These are phyloP conservation scores for Scarus forsteni DNA, from an alignment of 2,797 vertebrate genomes.

Conservation along the genomic window DNA sequence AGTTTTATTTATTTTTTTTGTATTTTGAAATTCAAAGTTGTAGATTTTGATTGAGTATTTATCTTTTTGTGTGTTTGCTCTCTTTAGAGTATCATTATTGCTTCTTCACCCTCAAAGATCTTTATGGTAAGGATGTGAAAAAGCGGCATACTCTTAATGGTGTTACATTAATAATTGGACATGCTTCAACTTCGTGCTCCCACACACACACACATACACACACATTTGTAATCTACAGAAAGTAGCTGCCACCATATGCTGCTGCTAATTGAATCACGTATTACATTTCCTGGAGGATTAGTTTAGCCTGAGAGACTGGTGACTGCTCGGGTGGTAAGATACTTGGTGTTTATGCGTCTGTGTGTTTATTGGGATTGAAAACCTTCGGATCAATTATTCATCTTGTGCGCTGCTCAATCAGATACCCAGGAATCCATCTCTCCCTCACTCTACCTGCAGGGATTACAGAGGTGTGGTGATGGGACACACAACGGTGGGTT, in stretches of 20 bases:
- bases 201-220: slow-evolving; percentile 8
- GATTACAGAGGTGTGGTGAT: slow-evolving; percentile 60
- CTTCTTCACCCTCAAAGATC: slow-evolving; percentile 16
- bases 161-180: slow-evolving; percentile 56
- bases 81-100: slow-evolving; percentile 12
- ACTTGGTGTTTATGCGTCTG: slow-evolving; percentile 50
- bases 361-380: slow-evolving; percentile 60
- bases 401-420: slow-evolving; percentile 70
- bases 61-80: slow-evolving; percentile 11
- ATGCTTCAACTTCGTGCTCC: slow-evolving; percentile 37
- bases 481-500: slow-evolving; percentile 52
- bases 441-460: slow-evolving; percentile 60
- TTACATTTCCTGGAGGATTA: slow-evolving; percentile 75
- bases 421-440: slow-evolving; percentile 67
- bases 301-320: slow-evolving; percentile 59
- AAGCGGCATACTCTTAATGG: slow-evolving; percentile 40
- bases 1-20: not conserved
- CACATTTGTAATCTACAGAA: slow-evolving; percentile 31
- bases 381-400: slow-evolving; percentile 78
- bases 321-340: slow-evolving; percentile 44
- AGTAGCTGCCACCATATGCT: slow-evolving; percentile 31
- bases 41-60: slow-evolving; percentile 11
- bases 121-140: slow-evolving; percentile 14
- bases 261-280: slow-evolving; percentile 71
- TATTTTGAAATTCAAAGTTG: slow-evolving; percentile 16